phyloP scores from a whole-genome alignment of 2,113 vertebrate genomes.

The Suncus etruscus region DNA sequence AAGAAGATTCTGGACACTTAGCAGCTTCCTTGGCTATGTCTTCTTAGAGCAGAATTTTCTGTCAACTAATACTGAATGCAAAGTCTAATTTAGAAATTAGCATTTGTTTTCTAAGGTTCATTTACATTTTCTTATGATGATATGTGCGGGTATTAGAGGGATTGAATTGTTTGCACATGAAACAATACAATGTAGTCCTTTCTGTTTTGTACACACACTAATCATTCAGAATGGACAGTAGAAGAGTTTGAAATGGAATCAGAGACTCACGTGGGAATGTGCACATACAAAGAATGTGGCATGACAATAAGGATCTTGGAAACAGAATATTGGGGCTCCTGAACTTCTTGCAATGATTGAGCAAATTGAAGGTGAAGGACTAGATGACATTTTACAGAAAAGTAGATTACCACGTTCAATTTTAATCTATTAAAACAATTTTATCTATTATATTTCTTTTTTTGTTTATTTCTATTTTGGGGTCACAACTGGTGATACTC shows the following conservation, averaged over 20 bases:
- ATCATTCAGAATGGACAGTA: neutral
- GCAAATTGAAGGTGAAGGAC: neutral
- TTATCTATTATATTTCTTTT: no score
- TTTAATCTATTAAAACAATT: neutral
- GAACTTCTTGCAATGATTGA: neutral
- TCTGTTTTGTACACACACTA: neutral
- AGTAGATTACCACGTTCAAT: neutral
- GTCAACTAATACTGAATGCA: neutral
- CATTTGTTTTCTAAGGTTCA: neutral
- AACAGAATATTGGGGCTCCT: neutral
- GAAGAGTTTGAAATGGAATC: neutral
- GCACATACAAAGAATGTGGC: neutral
- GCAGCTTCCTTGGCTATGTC: neutral
- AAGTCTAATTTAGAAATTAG: neutral
- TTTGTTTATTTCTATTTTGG: no score
- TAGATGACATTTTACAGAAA: neutral
- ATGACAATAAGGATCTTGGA: neutral
- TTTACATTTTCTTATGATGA: neutral
- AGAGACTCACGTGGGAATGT: neutral
- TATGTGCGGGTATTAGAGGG: neutral
- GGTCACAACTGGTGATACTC: no score
- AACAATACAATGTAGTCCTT: neutral
- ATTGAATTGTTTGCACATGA: constrained; percentile 10
- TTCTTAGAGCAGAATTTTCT: neutral
- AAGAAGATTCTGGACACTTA: neutral